phyloP scores from a whole-genome alignment of 2,113 vertebrate species.

The Gobius niger region DNA sequence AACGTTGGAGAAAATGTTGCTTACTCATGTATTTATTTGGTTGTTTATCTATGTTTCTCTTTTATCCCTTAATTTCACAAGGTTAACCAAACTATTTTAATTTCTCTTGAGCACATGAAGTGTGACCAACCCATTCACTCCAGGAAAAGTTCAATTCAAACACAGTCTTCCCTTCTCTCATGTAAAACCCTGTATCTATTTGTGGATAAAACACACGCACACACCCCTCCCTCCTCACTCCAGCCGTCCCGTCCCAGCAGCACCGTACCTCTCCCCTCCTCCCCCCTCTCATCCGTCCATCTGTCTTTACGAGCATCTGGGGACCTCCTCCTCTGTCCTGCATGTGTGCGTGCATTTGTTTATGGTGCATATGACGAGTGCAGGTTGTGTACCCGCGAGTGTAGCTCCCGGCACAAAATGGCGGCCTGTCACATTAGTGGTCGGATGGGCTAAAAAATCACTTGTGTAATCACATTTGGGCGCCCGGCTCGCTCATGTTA shows the following conservation, averaged over 20 bases:
- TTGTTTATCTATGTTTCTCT: no score
- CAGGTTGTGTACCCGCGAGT: conserved; percentile 12
- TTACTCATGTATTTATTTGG: no score
- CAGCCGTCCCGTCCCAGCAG: conserved; percentile 23
- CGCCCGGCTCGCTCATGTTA: conserved; percentile 60
- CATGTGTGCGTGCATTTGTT: conserved; percentile 24
- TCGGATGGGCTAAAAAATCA: conserved; percentile 69
- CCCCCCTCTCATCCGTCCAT: conserved; percentile 64
- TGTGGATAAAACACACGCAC: conserved; percentile 15
- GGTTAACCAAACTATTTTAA: no score
- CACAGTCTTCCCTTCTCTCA: background rate
- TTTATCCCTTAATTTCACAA: no score
- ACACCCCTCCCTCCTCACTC: conserved; percentile 39
- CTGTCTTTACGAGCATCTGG: conserved; percentile 67
- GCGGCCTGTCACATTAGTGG: conserved; percentile 71
- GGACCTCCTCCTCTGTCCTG: conserved; percentile 32
- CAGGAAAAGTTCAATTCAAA: no score
- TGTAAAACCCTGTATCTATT: no score
- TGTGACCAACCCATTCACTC: no score
- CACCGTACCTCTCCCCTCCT: conserved; percentile 53
- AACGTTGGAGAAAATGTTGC: no score
- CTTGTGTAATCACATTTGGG: conserved; percentile 67
- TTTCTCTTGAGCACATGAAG: no score
- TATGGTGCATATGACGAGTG: conserved; percentile 16
- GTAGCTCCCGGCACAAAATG: conserved; percentile 52